Evolutionary conservation across 2,797 vertebrate genomes (phyloP).

Genomic region (Pangasius macronema): DNA sequence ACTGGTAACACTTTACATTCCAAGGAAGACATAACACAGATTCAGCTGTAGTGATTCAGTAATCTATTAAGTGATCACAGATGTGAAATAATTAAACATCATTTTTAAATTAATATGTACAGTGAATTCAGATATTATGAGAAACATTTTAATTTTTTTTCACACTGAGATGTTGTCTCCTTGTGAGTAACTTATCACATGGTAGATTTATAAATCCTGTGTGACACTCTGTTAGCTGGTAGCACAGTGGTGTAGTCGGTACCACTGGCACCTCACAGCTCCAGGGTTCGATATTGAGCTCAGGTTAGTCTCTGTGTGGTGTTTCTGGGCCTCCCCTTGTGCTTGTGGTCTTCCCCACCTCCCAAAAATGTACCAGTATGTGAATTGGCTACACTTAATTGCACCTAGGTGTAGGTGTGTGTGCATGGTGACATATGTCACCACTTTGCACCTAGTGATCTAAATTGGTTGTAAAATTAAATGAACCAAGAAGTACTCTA

Average conservation of each 20-base stretch:
- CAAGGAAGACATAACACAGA: not conserved
- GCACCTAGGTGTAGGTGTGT: not conserved
- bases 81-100: not conserved
- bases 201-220: not conserved
- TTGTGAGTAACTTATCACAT: not conserved
- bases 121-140: not conserved
- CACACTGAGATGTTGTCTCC: not conserved
- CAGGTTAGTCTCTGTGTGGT: not conserved
- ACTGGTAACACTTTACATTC: slow-evolving; percentile 71
- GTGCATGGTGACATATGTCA: not conserved
- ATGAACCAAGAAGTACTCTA: not conserved
- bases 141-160: not conserved
- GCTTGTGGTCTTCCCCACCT: not conserved
- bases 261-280: not conserved
- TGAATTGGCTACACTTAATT: too few relatives aligned
- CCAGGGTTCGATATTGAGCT: not conserved
- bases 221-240: not conserved
- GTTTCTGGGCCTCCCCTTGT: not conserved
- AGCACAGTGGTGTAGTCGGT: not conserved
- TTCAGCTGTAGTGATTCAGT: not conserved
- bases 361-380: not conserved
- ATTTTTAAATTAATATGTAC: not conserved
- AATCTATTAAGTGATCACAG: not conserved
- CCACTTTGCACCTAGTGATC: not conserved
- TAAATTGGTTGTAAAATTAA: not conserved